phyloP scores from a whole-genome alignment of 2,113 vertebrate genomes.

The Rhea pennata region DNA sequence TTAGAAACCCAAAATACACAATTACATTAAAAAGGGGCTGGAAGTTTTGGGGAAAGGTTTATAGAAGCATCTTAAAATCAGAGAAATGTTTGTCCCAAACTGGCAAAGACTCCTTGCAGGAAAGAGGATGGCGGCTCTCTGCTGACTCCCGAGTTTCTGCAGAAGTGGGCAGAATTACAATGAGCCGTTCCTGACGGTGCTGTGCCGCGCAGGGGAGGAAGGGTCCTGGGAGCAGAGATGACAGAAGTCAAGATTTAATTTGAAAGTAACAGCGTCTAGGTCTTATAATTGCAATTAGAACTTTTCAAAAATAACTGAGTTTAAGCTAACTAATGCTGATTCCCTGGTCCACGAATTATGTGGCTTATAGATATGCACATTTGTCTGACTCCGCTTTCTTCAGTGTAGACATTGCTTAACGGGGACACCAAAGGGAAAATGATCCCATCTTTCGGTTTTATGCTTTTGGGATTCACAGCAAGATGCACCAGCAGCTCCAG shows the following conservation, averaged over 20 bases:
- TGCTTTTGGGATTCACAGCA: too few species aligned
- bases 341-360: fast-evolving
- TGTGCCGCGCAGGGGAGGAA: not conserved
- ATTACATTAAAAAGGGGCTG: not conserved
- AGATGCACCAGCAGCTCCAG: too few species aligned
- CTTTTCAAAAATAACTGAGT: not conserved
- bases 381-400: fast-evolving
- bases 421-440: fast-evolving
- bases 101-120: not conserved
- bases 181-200: not conserved
- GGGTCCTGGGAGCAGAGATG: not conserved
- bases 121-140: fast-evolving
- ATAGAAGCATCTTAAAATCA: not conserved
- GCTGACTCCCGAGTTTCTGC: not conserved
- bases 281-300: not conserved
- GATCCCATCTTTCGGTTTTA: fast-evolving
- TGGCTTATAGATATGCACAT: fast-evolving
- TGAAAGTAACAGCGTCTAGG: not conserved
- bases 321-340: not conserved
- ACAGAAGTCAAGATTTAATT: not conserved
- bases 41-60: not conserved
- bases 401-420: not conserved
- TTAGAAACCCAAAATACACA: not conserved
- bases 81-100: not conserved
- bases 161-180: not conserved